Conservation (phyloP, 92 coral and sea anemone species). For the Heteractis magnifica region DNA sequence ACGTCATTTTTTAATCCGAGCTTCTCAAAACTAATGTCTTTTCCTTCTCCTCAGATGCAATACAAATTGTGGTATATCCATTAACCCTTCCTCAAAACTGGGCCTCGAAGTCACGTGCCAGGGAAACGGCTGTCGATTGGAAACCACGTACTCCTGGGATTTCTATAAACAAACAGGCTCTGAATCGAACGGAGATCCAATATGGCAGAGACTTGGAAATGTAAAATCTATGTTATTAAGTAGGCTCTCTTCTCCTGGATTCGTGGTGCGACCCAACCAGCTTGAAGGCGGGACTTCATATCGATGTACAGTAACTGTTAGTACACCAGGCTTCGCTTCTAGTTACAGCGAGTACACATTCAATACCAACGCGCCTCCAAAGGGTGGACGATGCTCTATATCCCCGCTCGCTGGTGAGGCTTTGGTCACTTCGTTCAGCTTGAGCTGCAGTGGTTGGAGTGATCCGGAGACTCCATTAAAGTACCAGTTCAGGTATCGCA, state of each 20-base stretch:
- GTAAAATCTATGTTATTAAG: conserved; percentile 7
- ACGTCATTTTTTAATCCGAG: no score
- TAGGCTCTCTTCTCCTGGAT: conserved; percentile 9
- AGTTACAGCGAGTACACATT: conserved; percentile 21
- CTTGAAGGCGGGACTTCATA: conserved; percentile 23
- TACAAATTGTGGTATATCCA: conserved; percentile 2
- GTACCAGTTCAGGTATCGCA: conserved; percentile 59
- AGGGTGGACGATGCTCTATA: conserved; percentile 42
- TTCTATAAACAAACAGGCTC: conserved; percentile 5
- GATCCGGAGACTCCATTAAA: conserved; percentile 63
- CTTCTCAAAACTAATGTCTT: background rate
- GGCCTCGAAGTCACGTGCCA: conserved; percentile 32
- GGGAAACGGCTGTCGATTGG: conserved; percentile 16
- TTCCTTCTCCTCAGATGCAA: conserved; percentile 13
- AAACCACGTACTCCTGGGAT: conserved; percentile 19
- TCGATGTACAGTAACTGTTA: conserved; percentile 6
- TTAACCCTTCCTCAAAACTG: conserved; percentile 32
- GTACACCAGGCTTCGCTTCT: conserved; percentile 9
- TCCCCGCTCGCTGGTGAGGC: conserved; percentile 56
- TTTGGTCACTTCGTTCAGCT: conserved; percentile 43
- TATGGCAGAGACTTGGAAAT: conserved; percentile 2
- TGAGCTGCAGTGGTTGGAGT: conserved; percentile 70
- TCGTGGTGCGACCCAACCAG: conserved; percentile 12
- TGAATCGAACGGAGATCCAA: background rate
- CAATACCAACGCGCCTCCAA: conserved; percentile 59